Base-by-base conservation (phyloP, 37 sponge, comb jelly and placozoan genomes). In the Spongilla lacustris region DNA sequence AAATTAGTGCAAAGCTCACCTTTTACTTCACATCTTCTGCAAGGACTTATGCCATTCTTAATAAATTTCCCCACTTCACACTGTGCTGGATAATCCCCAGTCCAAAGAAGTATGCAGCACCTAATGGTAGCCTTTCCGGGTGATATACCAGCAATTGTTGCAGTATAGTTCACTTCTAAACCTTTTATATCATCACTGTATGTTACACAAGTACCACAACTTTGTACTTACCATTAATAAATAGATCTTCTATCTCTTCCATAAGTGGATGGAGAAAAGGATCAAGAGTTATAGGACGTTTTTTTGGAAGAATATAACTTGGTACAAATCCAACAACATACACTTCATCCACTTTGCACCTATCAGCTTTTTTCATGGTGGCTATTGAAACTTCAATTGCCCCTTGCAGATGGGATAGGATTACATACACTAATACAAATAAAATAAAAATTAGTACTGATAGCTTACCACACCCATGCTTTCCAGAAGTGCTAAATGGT, bases 321-420 rank as follows among this genome's bases (percentile, higher is more conserved):
- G 84, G 84, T 26, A 83, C 84, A 83, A 83, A 83, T 6, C 75
- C 84, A 38, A 19, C 8, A 9, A 83, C 84, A 83, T 83, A 83
- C 27, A 83, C 84, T 74, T 83, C 84, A 38, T 73, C 74, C 50
- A 50, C 74, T 19, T 36, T 30, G 10, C 49, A 28, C 29, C 75
- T 48, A 13, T 83, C 84, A 48, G 48, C 48, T 73, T 83, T 83
- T 8, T 24, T 50, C 84, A 83, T 83, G 21, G 74, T 83, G n/a
- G 74, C 84, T 31, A 83, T 83, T 48, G 24, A 27, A 14, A 83
- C 24, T 73, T 83, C 84, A 83, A 83, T 46, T 22, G 84, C 33
- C 46, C 84, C 84, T 83, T 41, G 41, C 41, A 41, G 41, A 41
- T 41, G 41, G 41, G 41, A 41, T 41, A 41, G 41, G 41, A 41